Base-by-base conservation (phyloP, 2,888 invertebrate genomes). In the Heteromurus nitidus region DNA sequence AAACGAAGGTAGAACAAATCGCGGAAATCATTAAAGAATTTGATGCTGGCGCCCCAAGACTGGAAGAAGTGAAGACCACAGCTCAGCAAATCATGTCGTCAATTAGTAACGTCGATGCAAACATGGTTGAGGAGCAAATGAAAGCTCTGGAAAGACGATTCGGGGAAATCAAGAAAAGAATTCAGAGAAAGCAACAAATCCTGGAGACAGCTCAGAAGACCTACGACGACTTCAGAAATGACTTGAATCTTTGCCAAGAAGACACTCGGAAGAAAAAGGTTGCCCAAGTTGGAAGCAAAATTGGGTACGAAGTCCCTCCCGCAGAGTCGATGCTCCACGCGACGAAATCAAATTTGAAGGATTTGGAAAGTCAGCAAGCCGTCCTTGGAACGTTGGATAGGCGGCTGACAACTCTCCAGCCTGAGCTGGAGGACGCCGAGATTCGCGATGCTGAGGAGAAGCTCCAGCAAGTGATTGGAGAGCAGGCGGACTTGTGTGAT, bases 81-180 rank as follows among this genome's bases (percentile, higher is more conserved):
- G 87, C 86, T 5, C 82, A 82, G 31, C 86, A 86, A 88, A 94
- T 95, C 7, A 93, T 93, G 79, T 93, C 94, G 83, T 93, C 95
- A 28, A 94, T 96, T 13, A 95, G 95, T 89, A 96, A 96, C 89
- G 90, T 96, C 85, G 96, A 96, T 88, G 94, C 95, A 0, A 96
- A 96, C 88, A 96, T 96, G 90, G 93, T 96, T 1, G 96, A 96
- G 88, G 96, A 96, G 89, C 89, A 93, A 92, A 91, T 95, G 89
- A 95, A 95, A 89, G 94, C 95, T 0, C 91, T 95, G 0, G 96
- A 97, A 88, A 92, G 96, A 84, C 92, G 95, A 83, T 94, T 95
- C 88, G 94, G 93, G 84, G 96, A 97, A 88, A 92, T 96, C 0
- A 92, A 93, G 0, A 96, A 96, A 89, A 93, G 96, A 72, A 92